Conservation (phyloP, 2,888 invertebrate genomes). For the Cremastinae sp. region DNA sequence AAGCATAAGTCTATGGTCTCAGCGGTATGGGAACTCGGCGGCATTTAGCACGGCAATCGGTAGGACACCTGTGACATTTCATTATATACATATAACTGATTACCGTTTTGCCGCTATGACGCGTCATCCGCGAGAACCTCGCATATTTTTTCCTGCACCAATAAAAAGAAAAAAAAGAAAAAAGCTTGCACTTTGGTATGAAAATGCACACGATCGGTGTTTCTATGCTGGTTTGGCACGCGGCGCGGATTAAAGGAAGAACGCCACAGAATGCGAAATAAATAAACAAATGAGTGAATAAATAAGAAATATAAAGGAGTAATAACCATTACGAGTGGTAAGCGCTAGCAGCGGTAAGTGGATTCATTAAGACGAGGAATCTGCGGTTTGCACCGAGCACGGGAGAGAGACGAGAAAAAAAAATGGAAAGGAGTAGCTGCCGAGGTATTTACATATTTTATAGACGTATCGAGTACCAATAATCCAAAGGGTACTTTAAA, state of each 20-base stretch:
- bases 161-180: not conserved
- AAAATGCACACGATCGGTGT: constrained; percentile 34
- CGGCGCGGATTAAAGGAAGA: constrained; percentile 54
- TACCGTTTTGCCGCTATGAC: constrained; percentile 53
- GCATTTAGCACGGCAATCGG: constrained; percentile 78
- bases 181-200: constrained; percentile 37
- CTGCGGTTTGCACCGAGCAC: constrained; percentile 70
- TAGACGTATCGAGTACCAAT: constrained; percentile 16
- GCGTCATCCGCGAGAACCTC: constrained; percentile 4
- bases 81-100: constrained; percentile 76
- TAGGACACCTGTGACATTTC: constrained; percentile 80
- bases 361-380: constrained; percentile 77
- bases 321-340: constrained; percentile 54
- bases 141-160: not conserved
- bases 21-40: constrained; percentile 76
- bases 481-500: constrained; percentile 16
- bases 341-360: constrained; percentile 69
- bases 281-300: constrained; percentile 14
- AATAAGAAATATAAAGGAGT: constrained; percentile 52
- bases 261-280: constrained; percentile 36
- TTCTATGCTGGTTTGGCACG: constrained; percentile 48
- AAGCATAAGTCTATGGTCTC: constrained; percentile 45
- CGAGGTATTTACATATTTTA: constrained; percentile 47
- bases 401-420: constrained; percentile 63
- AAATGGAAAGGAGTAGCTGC: too few species aligned